Evolutionary conservation across 2,888 invertebrate genomes (phyloP), one percentile per base, ranked within the genome.

Genomic region (Brenthis daphne): DNA sequence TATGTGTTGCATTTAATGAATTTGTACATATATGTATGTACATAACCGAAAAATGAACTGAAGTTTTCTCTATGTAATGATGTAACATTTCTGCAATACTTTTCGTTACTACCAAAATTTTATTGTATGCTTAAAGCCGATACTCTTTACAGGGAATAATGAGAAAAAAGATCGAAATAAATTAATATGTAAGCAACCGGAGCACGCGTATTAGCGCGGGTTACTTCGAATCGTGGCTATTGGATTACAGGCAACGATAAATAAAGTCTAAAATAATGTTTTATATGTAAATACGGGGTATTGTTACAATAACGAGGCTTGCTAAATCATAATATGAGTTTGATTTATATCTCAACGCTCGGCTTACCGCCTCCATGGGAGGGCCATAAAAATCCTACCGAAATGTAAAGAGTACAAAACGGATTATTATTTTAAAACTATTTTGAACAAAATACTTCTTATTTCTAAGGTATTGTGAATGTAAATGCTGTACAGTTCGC

Each of bases 281-380:
- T 90, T 89, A 90, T 92, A 93, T 92, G 92, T 94, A 94, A 94
- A 90, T 94, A 94, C 77, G 83, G 87, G 82, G 89, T 89, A 94
- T 94, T 91, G 94, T 94, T 93, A 92, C 92, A 90, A 92, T 94
- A 94, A 94, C 94, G 93, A 93, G 90, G 93, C 94, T 94, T 94
- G 94, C 94, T 90, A 90, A 94, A 94, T 93, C 91, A 90, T 91
- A 90, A 90, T 91, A 90, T 89, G 90, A 89, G 85, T 85, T 88
- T 92, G 92, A 92, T 92, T 92, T 92, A 92, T 92, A 92, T 91
- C 92, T 90, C 83, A 85, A 88, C 90, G 92, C 85, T 92, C 85
- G 85, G 90, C 82, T 89, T 88, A 81, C 77, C 78, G 77, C 83
- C 90, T 82, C 84, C 90, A 88, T 89, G 91, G 91, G 90, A 88